Conservation (phyloP, 35 echinoderm and acorn worm species). For the Acanthaster planci region DNA sequence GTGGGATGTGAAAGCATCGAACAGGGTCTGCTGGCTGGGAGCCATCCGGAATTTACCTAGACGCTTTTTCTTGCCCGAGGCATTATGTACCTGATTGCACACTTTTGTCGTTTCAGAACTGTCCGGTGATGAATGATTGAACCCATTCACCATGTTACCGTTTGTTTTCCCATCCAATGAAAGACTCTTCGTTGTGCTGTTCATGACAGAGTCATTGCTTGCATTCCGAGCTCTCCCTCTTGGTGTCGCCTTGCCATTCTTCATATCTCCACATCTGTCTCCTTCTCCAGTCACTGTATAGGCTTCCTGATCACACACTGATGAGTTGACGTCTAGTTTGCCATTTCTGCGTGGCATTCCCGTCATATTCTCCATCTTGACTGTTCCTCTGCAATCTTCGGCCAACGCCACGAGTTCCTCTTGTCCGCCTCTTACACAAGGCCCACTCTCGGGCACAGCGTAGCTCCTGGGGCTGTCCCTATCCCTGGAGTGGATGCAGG, state of each 20-base stretch:
- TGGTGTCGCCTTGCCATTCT: background rate
- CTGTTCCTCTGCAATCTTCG: too few species aligned
- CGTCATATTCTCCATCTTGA: too few species aligned
- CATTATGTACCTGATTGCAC: background rate
- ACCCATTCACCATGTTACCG: background rate
- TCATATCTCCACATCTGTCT: background rate
- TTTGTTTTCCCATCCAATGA: background rate
- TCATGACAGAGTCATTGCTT: conserved; percentile 61
- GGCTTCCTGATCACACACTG: background rate
- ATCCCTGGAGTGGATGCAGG: background rate
- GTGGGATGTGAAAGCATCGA: conserved; percentile 43
- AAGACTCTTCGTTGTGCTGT: background rate
- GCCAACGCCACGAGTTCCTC: too few species aligned
- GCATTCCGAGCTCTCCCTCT: conserved; percentile 21
- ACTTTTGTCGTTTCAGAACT: background rate
- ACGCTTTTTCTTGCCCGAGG: conserved; percentile 62
- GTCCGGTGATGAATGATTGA: background rate
- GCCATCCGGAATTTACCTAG: conserved; percentile 62
- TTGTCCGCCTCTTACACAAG: background rate
- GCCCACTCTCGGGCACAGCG: background rate
- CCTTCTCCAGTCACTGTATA: background rate
- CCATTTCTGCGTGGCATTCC: too few species aligned
- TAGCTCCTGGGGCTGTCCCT: background rate
- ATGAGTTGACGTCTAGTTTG: too few species aligned
- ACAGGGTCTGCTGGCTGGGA: conserved; percentile 59